Conservation (phyloP, 1,140 invertebrate species). For the Bicyclus anynana region DNA sequence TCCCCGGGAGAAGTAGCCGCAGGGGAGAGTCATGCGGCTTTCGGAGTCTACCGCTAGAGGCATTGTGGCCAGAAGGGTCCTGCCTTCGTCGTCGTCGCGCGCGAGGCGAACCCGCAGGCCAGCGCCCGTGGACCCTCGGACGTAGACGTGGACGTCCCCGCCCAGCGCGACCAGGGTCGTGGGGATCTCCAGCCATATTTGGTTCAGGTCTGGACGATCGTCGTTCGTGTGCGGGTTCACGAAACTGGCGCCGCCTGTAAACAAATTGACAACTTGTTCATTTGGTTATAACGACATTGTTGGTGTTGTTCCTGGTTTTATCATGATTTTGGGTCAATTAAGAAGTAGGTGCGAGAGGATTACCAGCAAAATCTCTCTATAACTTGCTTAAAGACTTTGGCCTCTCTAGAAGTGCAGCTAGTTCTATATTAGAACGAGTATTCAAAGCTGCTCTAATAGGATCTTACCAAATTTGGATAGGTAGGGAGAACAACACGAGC, state of each 20-base stretch:
- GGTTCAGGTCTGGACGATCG: conserved; percentile 49
- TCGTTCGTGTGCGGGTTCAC: conserved; percentile 61
- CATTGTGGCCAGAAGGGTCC: conserved; percentile 81
- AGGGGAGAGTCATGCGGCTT: conserved; percentile 79
- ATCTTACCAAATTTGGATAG: too few relatives aligned
- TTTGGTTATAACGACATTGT: too few relatives aligned
- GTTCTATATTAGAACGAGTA: too few relatives aligned
- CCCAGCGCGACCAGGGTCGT: conserved; percentile 81
- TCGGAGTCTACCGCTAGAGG: conserved; percentile 77
- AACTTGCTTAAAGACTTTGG: too few relatives aligned
- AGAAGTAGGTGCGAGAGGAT: too few relatives aligned
- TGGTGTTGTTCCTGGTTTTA: too few relatives aligned
- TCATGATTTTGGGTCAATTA: too few relatives aligned
- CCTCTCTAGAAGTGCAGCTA: too few relatives aligned
- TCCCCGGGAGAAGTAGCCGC: conserved; percentile 83
- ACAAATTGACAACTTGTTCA: not conserved
- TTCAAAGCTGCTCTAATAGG: too few relatives aligned
- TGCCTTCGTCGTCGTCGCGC: conserved; percentile 78
- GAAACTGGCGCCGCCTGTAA: conserved; percentile 51
- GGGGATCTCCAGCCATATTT: conserved; percentile 77
- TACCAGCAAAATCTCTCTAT: too few relatives aligned
- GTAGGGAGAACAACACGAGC: too few relatives aligned
- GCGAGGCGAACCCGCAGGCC: conserved; percentile 57
- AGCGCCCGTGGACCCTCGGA: conserved; percentile 61
- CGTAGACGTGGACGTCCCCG: conserved; percentile 80